phyloP scores from a whole-genome alignment of 2,113 vertebrate species.

The Pelusios castaneus region DNA sequence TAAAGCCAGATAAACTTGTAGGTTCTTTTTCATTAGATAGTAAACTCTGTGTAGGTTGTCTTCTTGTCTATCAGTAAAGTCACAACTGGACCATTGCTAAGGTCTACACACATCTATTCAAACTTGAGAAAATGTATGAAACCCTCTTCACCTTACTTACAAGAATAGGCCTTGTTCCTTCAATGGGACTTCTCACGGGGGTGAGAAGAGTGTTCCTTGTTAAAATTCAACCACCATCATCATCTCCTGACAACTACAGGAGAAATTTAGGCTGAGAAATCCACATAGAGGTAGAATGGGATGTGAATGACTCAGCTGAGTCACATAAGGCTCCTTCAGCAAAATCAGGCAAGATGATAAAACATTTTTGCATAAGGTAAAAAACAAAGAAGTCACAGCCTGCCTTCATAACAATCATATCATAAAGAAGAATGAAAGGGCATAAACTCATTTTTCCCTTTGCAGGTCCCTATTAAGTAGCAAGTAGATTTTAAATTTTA shows the following conservation, averaged over 20 bases:
- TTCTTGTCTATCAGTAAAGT: not conserved
- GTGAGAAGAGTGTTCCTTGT: not conserved
- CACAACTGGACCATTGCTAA: not conserved
- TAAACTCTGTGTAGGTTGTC: not conserved
- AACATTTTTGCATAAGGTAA: not conserved
- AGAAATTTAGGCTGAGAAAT: conserved; percentile 34
- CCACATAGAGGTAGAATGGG: too few relatives aligned
- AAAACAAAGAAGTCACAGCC: not conserved
- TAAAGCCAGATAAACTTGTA: not conserved
- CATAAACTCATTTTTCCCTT: accelerated
- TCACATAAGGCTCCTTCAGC: not conserved
- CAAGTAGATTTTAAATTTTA: accelerated
- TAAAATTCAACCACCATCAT: conserved; percentile 53
- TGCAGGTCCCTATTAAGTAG: accelerated
- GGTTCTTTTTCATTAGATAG: not conserved
- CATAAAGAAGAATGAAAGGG: not conserved
- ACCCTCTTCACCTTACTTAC: not conserved
- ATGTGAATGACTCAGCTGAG: not conserved
- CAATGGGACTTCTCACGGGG: not conserved
- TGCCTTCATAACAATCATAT: accelerated
- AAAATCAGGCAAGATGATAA: not conserved
- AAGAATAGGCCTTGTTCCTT: not conserved
- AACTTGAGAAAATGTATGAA: not conserved
- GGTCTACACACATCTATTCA: not conserved
- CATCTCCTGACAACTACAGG: conserved; percentile 13